Evolutionary conservation across 2,888 invertebrate genomes (phyloP), one percentile per base, ranked within the genome.

Genomic region (Subacronicta megacephala): DNA sequence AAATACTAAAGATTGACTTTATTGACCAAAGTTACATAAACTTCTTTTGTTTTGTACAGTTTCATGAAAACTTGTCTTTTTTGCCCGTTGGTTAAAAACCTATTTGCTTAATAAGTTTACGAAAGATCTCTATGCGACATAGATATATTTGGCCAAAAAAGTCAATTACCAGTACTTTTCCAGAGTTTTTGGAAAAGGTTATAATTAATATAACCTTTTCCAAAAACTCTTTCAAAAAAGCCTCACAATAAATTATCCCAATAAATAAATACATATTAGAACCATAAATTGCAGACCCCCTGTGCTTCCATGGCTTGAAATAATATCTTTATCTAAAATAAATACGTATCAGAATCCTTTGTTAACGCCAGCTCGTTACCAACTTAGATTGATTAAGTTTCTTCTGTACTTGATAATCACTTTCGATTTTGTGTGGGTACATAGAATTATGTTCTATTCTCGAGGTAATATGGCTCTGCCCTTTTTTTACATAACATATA

Each of bases 311-410:
- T 53, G 61, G 37, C 65, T 72, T 78, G 52, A 72, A 80, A 73
- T 82, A 66, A 78, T 71, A 68, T 72, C 77, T 73, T 68, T 75
- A 78, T 81, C 74, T 70, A 59, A 79, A 75, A 78, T 80, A 81
- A 80, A 82, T 83, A 82, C 77, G 75, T 76, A 70, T 74, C 73
- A 63, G 74, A 78, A 57, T 78, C 56, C 62, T 63, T 65, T 63
- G 68, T 69, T 51, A 49, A 54, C 57, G 64, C 63, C 49, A 71
- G 62, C 69, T 62, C 67, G 67, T 75, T 72, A 63, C 64, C 52
- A 87, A 87, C 73, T 88, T 88, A 83, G 83, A 87, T 88, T 88
- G 86, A 85, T 86, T 80, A 86, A 88, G 82, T 88, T 88, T 72
- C 71, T 77, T 74, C 72, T 69, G 72, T 74, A 63, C 72, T 75